Conservation (phyloP, 2,888 invertebrate genomes). For the Caenorhabditis japonica region DNA sequence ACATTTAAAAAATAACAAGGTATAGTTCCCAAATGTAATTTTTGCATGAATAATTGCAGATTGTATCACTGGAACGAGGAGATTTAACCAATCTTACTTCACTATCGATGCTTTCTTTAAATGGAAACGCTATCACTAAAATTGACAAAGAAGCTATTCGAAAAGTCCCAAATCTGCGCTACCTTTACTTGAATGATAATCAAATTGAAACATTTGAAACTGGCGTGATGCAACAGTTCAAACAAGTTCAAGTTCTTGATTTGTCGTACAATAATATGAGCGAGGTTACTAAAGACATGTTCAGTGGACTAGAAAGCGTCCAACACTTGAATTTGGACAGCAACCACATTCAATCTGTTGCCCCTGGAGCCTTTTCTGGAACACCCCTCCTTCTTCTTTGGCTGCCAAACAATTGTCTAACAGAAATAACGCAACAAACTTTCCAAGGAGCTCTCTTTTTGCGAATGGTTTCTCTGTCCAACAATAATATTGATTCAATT, state of each 20-base stretch:
- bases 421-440: conserved; percentile 67
- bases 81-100: conserved; percentile 69
- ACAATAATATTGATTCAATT: conserved; percentile 76
- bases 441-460: conserved; percentile 77
- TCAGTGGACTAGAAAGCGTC: conserved; percentile 74
- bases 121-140: conserved; percentile 74
- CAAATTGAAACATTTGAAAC: conserved; percentile 80
- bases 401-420: conserved; percentile 77
- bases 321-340: conserved; percentile 77
- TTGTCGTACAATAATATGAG: conserved; percentile 75
- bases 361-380: conserved; percentile 75
- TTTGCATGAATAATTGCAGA: conserved; percentile 53
- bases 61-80: conserved; percentile 62
- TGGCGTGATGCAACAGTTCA: conserved; percentile 83
- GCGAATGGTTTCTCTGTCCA: conserved; percentile 76
- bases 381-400: conserved; percentile 77
- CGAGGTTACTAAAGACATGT: conserved; percentile 68
- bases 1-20: conserved; percentile 76
- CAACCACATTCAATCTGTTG: conserved; percentile 73
- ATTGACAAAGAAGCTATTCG: conserved; percentile 73
- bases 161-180: conserved; percentile 72
- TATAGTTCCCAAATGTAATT: conserved; percentile 12
- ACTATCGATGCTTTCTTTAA: conserved; percentile 74
- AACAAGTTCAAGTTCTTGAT: conserved; percentile 74
- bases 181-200: conserved; percentile 77